A percentile compares a stretch with the other conserved stretches of the same genome.
Conservation (phyloP, 2,888 invertebrate genomes). For the Eremobia ochroleuca region DNA sequence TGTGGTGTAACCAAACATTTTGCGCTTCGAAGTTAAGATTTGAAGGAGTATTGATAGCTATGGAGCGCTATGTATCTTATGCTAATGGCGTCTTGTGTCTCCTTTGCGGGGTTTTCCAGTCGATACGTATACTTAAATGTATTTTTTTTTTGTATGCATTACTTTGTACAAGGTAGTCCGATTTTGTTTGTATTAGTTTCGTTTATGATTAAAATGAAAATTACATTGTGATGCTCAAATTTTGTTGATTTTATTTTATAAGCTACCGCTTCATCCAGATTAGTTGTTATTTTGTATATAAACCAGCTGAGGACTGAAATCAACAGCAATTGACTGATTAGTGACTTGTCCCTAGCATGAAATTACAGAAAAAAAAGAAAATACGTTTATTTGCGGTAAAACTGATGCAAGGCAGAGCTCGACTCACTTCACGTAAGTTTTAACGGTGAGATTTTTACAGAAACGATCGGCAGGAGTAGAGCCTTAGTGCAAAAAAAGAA, state of each 20-base stretch:
- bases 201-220: background rate
- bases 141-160: too few species aligned
- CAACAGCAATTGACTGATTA: background rate
- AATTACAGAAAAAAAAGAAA: too few species aligned
- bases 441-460: background rate
- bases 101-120: too few species aligned
- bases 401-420: too few species aligned
- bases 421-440: too few species aligned
- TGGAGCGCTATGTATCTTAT: constrained; percentile 16
- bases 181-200: background rate
- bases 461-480: background rate
- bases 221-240: background rate
- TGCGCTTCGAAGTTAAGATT: constrained; percentile 39
- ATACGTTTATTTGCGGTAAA: too few species aligned
- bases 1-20: constrained; percentile 60
- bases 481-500: background rate
- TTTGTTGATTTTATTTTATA: background rate
- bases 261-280: background rate
- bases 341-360: background rate
- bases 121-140: too few species aligned
- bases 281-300: background rate
- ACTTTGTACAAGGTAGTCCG: too few species aligned
- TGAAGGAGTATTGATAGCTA: constrained; percentile 11
- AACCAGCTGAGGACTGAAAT: background rate
- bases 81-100: background rate